These are phyloP conservation scores for Orchesella flavescens DNA, from an alignment of 2,888 invertebrate genomes.

Conservation along the genomic window DNA sequence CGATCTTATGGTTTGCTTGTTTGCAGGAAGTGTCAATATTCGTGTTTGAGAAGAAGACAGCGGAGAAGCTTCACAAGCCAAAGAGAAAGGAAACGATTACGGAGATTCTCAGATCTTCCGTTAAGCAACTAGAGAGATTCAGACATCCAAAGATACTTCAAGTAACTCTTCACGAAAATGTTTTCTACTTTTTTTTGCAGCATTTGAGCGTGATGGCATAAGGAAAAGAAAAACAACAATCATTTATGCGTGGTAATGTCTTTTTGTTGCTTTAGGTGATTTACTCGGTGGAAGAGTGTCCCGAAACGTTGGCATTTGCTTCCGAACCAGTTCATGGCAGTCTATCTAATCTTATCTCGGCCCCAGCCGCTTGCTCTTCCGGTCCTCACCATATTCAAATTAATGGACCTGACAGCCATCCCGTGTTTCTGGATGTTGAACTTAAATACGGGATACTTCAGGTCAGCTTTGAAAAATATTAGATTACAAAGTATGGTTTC, in stretches of 20 bases:
- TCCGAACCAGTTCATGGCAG: constrained; percentile 92
- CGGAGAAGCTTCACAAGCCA: constrained; percentile 93
- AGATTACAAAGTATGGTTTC: not conserved
- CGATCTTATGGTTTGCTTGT: constrained; percentile 71
- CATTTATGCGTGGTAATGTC: not conserved
- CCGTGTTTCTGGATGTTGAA: constrained; percentile 89
- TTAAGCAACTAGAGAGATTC: constrained; percentile 85
- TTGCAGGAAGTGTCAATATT: constrained; percentile 93
- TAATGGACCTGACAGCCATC: constrained; percentile 54
- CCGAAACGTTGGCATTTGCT: constrained; percentile 94
- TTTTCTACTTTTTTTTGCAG: constrained; percentile 3
- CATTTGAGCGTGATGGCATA: not conserved
- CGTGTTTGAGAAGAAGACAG: constrained; percentile 92
- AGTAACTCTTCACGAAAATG: constrained; percentile 72
- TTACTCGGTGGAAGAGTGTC: constrained; percentile 86
- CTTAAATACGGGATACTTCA: constrained; percentile 94
- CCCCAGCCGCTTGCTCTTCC: constrained; percentile 74
- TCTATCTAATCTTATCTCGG: constrained; percentile 88
- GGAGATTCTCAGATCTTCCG: constrained; percentile 87
- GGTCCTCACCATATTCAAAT: constrained; percentile 72
- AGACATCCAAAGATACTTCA: constrained; percentile 88
- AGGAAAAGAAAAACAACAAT: constrained; percentile 2
- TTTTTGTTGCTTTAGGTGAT: constrained; percentile 76
- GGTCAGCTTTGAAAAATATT: constrained; percentile 78
- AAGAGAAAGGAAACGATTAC: constrained; percentile 93